phyloP scores from a whole-genome alignment of 2,797 vertebrate genomes.

The Hippoglossus hippoglossus region DNA sequence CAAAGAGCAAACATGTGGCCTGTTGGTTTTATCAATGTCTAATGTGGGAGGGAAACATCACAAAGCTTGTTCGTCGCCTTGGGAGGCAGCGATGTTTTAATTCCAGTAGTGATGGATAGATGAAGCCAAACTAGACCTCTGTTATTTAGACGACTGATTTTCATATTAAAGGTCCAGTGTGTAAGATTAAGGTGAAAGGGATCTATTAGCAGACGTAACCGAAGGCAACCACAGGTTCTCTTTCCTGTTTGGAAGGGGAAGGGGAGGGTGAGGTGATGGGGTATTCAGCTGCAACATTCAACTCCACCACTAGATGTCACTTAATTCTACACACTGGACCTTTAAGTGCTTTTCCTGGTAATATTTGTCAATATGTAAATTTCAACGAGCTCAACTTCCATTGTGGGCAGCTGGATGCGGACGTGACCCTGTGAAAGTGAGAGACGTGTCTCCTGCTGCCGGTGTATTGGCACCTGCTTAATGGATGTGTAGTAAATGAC shows the following conservation, averaged over 20 bases:
- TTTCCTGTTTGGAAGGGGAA: too few relatives aligned
- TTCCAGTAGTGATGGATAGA: conserved; percentile 9
- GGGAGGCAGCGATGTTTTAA: conserved; percentile 26
- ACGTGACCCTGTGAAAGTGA: conserved; percentile 59
- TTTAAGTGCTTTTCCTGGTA: too few relatives aligned
- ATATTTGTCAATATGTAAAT: background rate
- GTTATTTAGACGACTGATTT: background rate
- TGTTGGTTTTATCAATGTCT: conserved; percentile 35
- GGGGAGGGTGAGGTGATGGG: too few relatives aligned
- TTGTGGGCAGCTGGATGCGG: conserved; percentile 40
- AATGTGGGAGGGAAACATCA: conserved; percentile 12
- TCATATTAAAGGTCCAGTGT: background rate
- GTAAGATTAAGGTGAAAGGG: too few relatives aligned
- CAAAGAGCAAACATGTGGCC: conserved; percentile 20
- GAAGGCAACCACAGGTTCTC: too few relatives aligned
- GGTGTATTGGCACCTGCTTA: conserved; percentile 82
- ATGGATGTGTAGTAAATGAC: conserved; percentile 85
- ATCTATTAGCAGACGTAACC: too few relatives aligned
- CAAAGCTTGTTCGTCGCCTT: conserved; percentile 3
- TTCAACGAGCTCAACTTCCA: conserved; percentile 13
- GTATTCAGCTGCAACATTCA: too few relatives aligned
- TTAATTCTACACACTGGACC: too few relatives aligned
- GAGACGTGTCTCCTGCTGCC: conserved; percentile 57
- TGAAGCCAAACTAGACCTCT: background rate
- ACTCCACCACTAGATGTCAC: too few relatives aligned